Evolutionary conservation across 2,113 vertebrate species (phyloP).

Genomic region (Hydropotes inermis): DNA sequence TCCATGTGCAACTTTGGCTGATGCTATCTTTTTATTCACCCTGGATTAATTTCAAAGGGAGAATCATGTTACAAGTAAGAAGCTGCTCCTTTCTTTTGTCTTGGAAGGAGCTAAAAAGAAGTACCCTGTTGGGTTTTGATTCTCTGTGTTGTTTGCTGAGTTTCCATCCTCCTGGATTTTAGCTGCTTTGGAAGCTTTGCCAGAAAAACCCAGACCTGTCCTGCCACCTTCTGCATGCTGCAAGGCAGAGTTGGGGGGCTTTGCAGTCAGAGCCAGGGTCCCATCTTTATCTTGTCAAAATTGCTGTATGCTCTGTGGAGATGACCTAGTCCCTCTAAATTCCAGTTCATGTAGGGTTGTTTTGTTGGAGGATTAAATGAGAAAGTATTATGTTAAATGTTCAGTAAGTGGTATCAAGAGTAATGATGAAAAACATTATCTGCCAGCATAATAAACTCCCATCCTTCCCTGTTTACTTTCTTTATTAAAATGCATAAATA

Average conservation of each 20-base stretch:
- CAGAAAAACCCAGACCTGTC: neutral
- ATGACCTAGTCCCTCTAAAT: neutral
- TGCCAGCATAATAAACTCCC: neutral
- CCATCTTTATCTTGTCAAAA: neutral
- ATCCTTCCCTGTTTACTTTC: neutral
- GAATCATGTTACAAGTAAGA: neutral
- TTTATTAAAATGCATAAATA: neutral
- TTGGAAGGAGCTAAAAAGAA: neutral
- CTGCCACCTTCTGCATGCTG: neutral
- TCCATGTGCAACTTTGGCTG: neutral
- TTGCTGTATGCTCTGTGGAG: neutral
- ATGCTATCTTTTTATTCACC: neutral
- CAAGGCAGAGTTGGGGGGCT: fast-evolving
- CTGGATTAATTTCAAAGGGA: neutral
- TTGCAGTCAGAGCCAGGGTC: neutral
- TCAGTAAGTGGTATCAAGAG: neutral
- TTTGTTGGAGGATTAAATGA: neutral
- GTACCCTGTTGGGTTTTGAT: neutral
- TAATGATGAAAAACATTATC: neutral
- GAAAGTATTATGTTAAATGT: neutral
- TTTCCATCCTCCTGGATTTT: neutral
- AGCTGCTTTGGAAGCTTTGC: neutral
- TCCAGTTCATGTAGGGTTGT: neutral
- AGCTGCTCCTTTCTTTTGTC: neutral
- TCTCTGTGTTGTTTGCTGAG: neutral